Conservation (phyloP, 2,888 invertebrate genomes). For the Coecobrya sp. region DNA sequence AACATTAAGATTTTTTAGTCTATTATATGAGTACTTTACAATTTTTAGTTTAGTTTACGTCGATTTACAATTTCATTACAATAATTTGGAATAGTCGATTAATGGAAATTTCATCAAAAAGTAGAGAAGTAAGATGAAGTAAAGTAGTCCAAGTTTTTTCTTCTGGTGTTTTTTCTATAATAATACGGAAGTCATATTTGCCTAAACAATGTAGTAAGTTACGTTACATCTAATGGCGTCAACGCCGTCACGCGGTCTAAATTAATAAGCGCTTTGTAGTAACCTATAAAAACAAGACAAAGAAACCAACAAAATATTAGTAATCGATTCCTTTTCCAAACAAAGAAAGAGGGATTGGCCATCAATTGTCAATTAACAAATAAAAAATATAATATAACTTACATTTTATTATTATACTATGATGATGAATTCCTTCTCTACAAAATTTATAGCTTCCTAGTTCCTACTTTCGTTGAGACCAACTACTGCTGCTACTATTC, state of each 20-base stretch:
- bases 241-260: slow-evolving; percentile 17
- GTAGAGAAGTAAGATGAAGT: background rate
- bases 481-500: slow-evolving; percentile 21
- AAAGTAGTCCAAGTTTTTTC: background rate
- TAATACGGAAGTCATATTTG: background rate
- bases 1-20: too few species aligned
- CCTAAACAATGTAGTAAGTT: background rate
- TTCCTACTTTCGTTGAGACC: slow-evolving; percentile 63
- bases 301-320: background rate
- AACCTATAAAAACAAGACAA: background rate
- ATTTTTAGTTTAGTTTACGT: too few species aligned
- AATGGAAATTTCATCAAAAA: background rate
- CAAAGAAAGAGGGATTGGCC: too few species aligned
- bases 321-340: too few species aligned
- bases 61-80: too few species aligned
- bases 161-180: background rate
- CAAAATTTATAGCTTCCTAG: background rate
- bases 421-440: background rate
- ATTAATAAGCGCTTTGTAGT: slow-evolving; percentile 29
- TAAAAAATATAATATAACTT: too few species aligned
- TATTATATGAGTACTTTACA: background rate
- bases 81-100: too few species aligned
- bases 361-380: too few species aligned
- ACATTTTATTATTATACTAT: slow-evolving; percentile 25
- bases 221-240: background rate